Evolutionary conservation across 2,113 vertebrate species (phyloP).

Genomic region (Mormyrus lacerda): DNA sequence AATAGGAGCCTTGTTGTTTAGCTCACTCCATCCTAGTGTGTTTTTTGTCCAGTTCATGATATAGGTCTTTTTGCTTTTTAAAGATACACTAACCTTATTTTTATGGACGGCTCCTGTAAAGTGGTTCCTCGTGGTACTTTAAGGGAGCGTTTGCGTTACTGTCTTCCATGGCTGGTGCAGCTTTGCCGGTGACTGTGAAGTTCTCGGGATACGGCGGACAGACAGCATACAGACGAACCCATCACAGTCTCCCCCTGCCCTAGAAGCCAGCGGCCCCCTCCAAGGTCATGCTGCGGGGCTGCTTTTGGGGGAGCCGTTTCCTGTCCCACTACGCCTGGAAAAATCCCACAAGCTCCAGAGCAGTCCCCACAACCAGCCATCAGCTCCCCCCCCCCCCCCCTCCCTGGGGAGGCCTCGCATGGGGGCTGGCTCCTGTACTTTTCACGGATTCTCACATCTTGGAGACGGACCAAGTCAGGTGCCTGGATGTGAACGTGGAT

Average conservation of each 20-base stretch:
- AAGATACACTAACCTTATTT: neutral
- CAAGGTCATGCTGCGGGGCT: neutral
- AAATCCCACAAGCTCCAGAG: conserved; percentile 17
- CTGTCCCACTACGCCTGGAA: neutral
- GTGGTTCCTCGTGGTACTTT: neutral
- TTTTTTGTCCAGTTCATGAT: neutral
- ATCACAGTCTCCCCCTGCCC: neutral
- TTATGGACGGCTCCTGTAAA: neutral
- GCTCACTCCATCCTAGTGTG: neutral
- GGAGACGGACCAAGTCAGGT: conserved; percentile 49
- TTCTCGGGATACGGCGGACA: neutral
- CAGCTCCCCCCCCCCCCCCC: conserved; percentile 36
- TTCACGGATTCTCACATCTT: neutral
- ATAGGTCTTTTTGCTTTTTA: neutral
- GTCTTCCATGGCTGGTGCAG: neutral
- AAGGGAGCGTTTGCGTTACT: neutral
- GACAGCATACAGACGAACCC: neutral
- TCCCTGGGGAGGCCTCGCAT: conserved; percentile 18
- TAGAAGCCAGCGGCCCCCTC: neutral
- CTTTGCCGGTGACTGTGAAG: neutral
- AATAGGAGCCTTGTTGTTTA: neutral
- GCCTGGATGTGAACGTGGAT: conserved; percentile 64
- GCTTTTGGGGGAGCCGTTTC: neutral
- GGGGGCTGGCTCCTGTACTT: conserved; percentile 15
- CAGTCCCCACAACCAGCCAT: conserved; percentile 32